Evolutionary conservation across 2,797 vertebrate genomes (phyloP).

Genomic region (Gambelia wislizenii): DNA sequence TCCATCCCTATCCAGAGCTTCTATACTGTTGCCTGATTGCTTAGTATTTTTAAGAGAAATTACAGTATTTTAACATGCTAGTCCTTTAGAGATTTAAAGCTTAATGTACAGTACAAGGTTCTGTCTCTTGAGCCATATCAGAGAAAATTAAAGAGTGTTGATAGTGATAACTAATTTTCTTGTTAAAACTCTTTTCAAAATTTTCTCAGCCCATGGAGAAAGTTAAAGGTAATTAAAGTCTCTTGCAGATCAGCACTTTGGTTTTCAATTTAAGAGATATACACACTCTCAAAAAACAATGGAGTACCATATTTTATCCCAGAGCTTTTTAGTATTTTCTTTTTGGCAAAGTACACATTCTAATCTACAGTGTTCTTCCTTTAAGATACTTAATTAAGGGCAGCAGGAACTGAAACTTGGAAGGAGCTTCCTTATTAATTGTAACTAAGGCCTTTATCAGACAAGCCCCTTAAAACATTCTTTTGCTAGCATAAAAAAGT

Average conservation of each 20-base stretch:
- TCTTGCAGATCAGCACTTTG: conserved; percentile 16
- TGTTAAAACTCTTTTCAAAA: conserved; percentile 37
- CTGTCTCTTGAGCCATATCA: conserved; percentile 45
- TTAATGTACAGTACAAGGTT: conserved; percentile 57
- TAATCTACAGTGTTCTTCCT: neutral
- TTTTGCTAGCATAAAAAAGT: too few species aligned
- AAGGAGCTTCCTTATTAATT: too few species aligned
- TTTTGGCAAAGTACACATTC: neutral
- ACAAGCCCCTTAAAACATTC: too few species aligned
- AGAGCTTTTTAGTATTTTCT: neutral
- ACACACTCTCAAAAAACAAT: neutral
- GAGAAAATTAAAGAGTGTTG: conserved; percentile 66
- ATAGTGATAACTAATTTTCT: conserved; percentile 50
- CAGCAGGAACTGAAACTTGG: rapidly evolving
- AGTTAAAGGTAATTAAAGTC: conserved; percentile 55
- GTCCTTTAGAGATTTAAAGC: conserved; percentile 63
- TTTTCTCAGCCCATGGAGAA: conserved; percentile 34
- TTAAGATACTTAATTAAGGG: neutral
- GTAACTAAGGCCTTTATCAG: too few species aligned
- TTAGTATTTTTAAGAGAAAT: conserved; percentile 31
- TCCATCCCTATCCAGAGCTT: too few species aligned
- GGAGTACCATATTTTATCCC: neutral
- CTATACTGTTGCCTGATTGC: neutral
- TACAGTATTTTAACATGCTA: conserved; percentile 62
- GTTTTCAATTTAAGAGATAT: neutral